Conservation (phyloP, 2,888 invertebrate genomes). For the Metopia argyrocephala region DNA sequence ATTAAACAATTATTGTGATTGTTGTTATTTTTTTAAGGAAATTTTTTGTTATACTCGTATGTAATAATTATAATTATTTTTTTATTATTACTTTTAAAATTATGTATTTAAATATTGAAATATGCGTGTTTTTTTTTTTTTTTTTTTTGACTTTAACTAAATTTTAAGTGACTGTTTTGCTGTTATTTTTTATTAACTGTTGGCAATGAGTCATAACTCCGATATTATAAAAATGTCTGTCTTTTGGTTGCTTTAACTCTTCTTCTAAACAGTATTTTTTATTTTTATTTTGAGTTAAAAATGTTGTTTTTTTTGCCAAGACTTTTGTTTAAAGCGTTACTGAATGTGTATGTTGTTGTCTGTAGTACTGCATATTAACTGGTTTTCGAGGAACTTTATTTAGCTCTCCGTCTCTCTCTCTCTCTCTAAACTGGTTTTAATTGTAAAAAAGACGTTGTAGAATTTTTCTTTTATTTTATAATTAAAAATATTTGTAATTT, state of each 20-base stretch:
- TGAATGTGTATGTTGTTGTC: conserved; percentile 17
- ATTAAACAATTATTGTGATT: not conserved
- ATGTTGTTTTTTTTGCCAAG: conserved; percentile 20
- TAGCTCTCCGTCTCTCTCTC: not conserved
- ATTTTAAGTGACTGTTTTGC: conserved; percentile 6
- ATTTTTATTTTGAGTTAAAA: not conserved
- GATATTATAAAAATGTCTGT: not conserved
- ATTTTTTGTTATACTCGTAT: no score
- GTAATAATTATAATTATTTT: no score
- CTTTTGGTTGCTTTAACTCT: conserved; percentile 41
- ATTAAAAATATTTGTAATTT: not conserved
- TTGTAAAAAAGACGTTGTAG: not conserved
- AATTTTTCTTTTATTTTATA: not conserved
- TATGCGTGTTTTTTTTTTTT: not conserved
- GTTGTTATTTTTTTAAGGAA: not conserved
- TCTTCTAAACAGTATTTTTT: not conserved
- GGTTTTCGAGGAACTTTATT: conserved; percentile 22
- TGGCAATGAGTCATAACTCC: conserved; percentile 52
- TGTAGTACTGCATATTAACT: conserved; percentile 35
- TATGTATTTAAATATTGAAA: no score
- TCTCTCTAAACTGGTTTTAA: conserved; percentile 42
- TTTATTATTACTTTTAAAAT: no score
- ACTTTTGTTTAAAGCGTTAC: not conserved
- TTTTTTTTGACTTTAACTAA: conserved; percentile 11
- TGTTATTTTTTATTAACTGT: conserved; percentile 11